Evolutionary conservation across 2,888 invertebrate species (phyloP).

Genomic region (Chelonus formosanus): DNA sequence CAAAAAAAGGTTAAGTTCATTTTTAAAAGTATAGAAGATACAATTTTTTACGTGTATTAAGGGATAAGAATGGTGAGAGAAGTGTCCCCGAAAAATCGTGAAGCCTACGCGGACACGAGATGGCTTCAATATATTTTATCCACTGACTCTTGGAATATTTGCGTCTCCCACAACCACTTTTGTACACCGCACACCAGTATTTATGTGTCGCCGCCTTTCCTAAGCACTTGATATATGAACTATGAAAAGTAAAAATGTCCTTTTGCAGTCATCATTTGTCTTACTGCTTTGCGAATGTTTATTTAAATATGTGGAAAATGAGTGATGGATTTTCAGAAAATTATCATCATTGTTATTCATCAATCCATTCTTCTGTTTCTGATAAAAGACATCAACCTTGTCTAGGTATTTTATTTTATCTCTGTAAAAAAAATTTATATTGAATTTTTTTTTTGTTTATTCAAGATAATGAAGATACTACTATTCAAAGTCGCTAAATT

Average conservation of each 20-base stretch:
- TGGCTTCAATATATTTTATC: constrained; percentile 38
- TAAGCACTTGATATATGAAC: constrained; percentile 62
- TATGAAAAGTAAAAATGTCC: constrained; percentile 45
- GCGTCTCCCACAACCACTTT: constrained; percentile 35
- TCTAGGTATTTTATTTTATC: too few relatives aligned
- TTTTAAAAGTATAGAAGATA: neutral
- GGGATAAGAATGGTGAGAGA: neutral
- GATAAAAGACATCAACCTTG: too few relatives aligned
- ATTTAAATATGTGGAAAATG: too few relatives aligned
- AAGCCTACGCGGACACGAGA: constrained; percentile 23
- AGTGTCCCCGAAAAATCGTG: constrained; percentile 30
- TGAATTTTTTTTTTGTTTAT: neutral
- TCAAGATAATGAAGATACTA: constrained; percentile 1
- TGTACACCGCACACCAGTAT: constrained; percentile 57
- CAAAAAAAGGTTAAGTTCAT: constrained; percentile 17
- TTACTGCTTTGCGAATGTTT: neutral
- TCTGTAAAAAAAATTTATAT: neutral
- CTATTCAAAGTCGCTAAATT: neutral
- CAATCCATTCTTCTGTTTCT: too few relatives aligned
- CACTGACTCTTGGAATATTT: constrained; percentile 31
- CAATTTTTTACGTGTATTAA: neutral
- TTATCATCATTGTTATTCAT: neutral
- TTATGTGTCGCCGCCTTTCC: constrained; percentile 61
- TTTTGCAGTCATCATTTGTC: constrained; percentile 23
- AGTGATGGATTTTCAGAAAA: too few relatives aligned